Base-by-base conservation (phyloP, 2,113 vertebrate genomes). In the Scopus umbretta region DNA sequence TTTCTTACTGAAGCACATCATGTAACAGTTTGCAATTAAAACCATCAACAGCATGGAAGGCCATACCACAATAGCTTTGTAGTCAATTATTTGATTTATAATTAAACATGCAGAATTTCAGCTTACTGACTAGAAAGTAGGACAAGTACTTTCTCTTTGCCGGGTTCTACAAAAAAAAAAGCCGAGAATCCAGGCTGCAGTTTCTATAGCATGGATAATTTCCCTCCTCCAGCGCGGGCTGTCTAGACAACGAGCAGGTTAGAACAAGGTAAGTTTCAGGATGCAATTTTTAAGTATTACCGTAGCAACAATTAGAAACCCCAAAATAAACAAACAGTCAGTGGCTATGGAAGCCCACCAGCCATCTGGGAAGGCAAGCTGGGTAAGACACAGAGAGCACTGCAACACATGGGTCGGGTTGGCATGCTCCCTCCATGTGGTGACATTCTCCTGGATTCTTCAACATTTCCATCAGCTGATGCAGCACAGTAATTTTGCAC, bases 11-110 rank as follows among this genome's bases (percentile, higher is more conserved):
- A 92, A 92, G 78, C 82, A 76, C 72, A 67, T 94, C 83, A 89
- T 94, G 71, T 94, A 96, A 49, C 74, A 95, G 80, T 87, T 94
- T 71, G 67, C 88, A 96, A 86, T 94, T 96, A 94, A 91, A 94
- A 80, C 88, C 91, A 95, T 92, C 90, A 92, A 68, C 62, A 90
- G 56, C 92, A 94, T 91, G 82, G 90, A 91, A 83, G 88, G 32
- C 94, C 90, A 70, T 74, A 74, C 67, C 82, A 96, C 91, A 92
- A 92, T 87, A 85, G 87, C 97, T 97, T 95, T 90, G 92, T 96
- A 96, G 97, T 96, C 89, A 93, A 95, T 96, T 96, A 96, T 95
- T 96, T 94, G 92, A 96, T 96, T 96, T 96, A 97, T 97, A 96
- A 97, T 97, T 95, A 97, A 96, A 95, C 92, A 95, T 92, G 66